Evolutionary conservation across 2,797 vertebrate species (phyloP).

Genomic region (Darevskia mixta): DNA sequence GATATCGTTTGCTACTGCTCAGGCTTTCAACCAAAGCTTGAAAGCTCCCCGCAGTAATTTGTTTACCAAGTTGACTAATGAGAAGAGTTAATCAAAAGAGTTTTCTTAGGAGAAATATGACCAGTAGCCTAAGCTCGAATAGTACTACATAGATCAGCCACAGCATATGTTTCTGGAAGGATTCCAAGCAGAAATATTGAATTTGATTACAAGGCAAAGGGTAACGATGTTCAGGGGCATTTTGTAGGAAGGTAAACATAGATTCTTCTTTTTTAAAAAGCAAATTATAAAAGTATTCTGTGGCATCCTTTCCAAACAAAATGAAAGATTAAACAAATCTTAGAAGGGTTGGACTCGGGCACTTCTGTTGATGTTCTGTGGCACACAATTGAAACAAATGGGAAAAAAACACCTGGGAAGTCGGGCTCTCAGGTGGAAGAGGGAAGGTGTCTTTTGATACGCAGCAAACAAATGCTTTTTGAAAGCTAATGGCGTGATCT

Average conservation of each 20-base stretch:
- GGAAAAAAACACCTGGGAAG: conserved; percentile 3
- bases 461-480: background rate
- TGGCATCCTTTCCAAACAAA: conserved; percentile 23
- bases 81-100: conserved; percentile 64
- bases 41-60: conserved; percentile 67
- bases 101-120: conserved; percentile 59
- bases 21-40: conserved; percentile 65
- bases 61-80: conserved; percentile 71
- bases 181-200: conserved; percentile 43
- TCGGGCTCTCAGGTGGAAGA: conserved; percentile 2
- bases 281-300: conserved; percentile 40
- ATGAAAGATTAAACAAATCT: conserved; percentile 36
- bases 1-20: conserved; percentile 53
- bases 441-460: background rate
- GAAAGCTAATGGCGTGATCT: background rate
- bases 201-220: conserved; percentile 41
- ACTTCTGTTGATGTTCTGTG: conserved; percentile 2
- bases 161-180: conserved; percentile 56
- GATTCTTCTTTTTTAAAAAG: background rate
- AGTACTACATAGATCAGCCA: conserved; percentile 28
- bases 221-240: conserved; percentile 31
- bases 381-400: conserved; percentile 2
- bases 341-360: conserved; percentile 22
- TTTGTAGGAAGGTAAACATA: conserved; percentile 31
- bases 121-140: conserved; percentile 50